A percentile compares a stretch with the other conserved stretches of the same genome.
Evolutionary conservation across 2,113 vertebrate genomes (phyloP).

Genomic region (Grammomys dolichurus): DNA sequence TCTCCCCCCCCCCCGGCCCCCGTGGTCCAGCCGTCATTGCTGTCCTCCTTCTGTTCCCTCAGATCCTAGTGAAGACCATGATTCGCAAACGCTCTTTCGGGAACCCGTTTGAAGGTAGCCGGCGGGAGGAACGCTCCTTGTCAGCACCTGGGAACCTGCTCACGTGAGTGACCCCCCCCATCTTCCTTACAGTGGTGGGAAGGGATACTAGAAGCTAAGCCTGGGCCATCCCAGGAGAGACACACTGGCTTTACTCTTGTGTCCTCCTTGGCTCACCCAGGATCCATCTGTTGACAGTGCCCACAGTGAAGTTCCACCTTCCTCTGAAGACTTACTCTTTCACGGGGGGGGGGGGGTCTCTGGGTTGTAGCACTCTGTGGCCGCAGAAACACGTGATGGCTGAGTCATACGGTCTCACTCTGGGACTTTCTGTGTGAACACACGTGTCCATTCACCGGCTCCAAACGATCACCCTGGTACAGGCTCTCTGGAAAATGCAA

Average conservation of each 20-base stretch:
- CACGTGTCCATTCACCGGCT: neutral
- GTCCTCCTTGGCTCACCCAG: neutral
- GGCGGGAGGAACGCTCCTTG: conserved; percentile 91
- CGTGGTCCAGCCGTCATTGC: neutral
- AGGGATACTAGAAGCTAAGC: neutral
- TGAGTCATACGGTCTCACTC: neutral
- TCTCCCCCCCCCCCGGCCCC: too few relatives aligned
- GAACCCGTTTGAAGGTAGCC: conserved; percentile 96
- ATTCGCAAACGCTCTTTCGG: conserved; percentile 98
- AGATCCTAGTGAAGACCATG: conserved; percentile 99
- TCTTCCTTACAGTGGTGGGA: neutral
- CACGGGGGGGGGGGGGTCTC: neutral
- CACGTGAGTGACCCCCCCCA: conserved; percentile 87
- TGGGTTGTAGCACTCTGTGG: neutral
- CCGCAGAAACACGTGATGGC: neutral
- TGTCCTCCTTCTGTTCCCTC: neutral
- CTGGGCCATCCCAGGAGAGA: neutral
- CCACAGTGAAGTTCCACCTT: neutral
- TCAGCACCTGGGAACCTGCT: conserved; percentile 90
- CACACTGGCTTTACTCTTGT: neutral
- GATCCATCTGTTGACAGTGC: neutral
- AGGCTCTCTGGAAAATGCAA: neutral
- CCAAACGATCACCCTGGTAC: neutral
- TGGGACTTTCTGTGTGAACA: accelerated
- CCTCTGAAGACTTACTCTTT: neutral